These are phyloP conservation scores for Lutraria rhynchaena DNA, from an alignment of 1,140 invertebrate genomes.

Conservation along the genomic window DNA sequence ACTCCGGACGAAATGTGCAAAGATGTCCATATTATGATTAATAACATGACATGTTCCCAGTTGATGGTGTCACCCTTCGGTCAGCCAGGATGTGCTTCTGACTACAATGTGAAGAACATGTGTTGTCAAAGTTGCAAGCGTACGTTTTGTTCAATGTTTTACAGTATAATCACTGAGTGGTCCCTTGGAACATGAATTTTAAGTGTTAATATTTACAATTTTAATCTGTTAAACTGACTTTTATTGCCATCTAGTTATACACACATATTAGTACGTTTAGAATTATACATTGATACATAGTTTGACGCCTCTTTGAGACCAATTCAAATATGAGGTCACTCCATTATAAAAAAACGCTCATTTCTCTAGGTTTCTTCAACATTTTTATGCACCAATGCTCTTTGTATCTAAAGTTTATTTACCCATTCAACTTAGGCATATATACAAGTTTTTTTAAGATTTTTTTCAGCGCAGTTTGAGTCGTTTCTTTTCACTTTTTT, in stretches of 20 bases:
- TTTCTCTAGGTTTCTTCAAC: no score
- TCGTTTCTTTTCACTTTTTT: no score
- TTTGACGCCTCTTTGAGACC: not conserved
- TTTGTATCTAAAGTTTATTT: no score
- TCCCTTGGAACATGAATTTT: not conserved
- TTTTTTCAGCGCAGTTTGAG: no score
- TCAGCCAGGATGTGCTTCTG: slow-evolving; percentile 2
- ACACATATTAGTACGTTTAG: not conserved
- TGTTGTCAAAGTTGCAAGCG: slow-evolving; percentile 49
- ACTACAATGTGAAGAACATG: slow-evolving; percentile 31
- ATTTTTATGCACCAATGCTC: no score
- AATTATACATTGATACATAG: not conserved
- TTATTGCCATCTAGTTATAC: not conserved
- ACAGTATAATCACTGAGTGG: not conserved
- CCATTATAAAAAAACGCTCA: no score
- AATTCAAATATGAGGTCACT: not conserved
- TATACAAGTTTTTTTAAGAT: no score
- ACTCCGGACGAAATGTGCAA: slow-evolving; percentile 37
- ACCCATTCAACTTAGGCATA: no score
- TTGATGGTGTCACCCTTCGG: slow-evolving; percentile 35
- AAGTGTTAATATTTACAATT: not conserved
- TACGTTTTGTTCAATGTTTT: slow-evolving; percentile 10
- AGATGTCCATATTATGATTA: slow-evolving; percentile 43
- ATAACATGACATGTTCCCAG: slow-evolving; percentile 34
- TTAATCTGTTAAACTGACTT: not conserved